Percentiles rank a stretch among this genome's conserved stretches.
These are phyloP conservation scores for Microcebus ravelobensis DNA, from an alignment of 2,113 vertebrate species.

Conservation along the genomic window DNA sequence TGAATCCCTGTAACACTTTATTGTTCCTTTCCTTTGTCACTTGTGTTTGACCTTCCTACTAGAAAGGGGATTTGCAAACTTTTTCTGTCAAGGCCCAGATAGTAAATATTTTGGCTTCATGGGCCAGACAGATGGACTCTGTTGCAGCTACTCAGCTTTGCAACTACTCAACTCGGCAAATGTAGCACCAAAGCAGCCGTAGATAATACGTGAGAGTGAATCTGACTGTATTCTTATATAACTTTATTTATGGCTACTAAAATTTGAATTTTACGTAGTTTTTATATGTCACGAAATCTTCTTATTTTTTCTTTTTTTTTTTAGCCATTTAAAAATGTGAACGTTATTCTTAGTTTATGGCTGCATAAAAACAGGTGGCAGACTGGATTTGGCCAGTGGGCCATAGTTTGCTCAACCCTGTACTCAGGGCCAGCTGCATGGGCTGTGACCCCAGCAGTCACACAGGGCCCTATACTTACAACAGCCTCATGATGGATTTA, in stretches of 20 bases:
- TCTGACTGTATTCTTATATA: constrained; percentile 2
- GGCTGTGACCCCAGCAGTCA: not conserved
- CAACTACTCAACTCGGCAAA: not conserved
- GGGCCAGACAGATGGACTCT: constrained; percentile 6
- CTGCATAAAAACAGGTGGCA: not conserved
- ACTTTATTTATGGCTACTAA: constrained; percentile 28
- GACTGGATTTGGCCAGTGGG: not conserved
- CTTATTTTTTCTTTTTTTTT: not conserved
- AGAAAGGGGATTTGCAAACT: not conserved
- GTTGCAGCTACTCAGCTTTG: not conserved
- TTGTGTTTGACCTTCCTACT: not conserved
- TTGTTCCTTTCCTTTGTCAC: constrained; percentile 35
- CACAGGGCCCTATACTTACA: not conserved
- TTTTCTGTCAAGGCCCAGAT: constrained; percentile 22
- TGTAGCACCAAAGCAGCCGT: not conserved
- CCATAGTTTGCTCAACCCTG: not conserved
- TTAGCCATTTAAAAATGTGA: not conserved
- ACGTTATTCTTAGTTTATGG: not conserved
- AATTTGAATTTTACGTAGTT: constrained; percentile 23
- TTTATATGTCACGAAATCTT: not conserved
- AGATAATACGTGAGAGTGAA: not conserved
- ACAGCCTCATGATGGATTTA: not conserved
- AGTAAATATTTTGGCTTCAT: constrained; percentile 39
- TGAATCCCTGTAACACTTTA: not conserved
- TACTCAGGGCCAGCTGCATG: not conserved